phyloP scores from a whole-genome alignment of 2,113 vertebrate genomes.

The Macquaria australasica region DNA sequence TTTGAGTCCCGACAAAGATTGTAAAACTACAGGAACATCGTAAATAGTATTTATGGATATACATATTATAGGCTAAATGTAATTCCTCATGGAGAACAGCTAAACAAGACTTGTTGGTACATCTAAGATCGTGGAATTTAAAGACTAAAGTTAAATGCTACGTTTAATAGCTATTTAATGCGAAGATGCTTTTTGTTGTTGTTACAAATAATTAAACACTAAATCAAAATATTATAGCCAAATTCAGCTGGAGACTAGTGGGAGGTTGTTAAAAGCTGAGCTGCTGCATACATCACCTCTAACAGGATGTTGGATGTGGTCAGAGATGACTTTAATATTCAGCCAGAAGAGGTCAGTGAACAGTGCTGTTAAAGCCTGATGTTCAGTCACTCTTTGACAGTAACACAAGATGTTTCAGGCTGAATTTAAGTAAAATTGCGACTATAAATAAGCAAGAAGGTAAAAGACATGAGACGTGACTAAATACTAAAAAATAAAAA shows the following conservation, averaged over 20 bases:
- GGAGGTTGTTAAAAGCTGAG: neutral
- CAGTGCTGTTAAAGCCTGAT: no score
- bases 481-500: neutral
- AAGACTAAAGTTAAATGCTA: neutral
- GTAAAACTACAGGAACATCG: neutral
- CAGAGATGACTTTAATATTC: neutral
- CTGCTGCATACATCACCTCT: neutral
- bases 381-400: neutral
- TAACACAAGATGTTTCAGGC: neutral
- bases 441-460: neutral
- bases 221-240: neutral
- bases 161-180: neutral
- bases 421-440: no score
- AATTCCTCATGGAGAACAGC: neutral
- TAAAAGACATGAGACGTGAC: neutral
- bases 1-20: neutral
- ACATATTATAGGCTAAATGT: neutral
- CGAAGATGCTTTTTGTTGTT: neutral
- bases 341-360: constrained; percentile 37
- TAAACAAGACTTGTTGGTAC: neutral
- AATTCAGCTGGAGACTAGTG: neutral
- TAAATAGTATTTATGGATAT: neutral
- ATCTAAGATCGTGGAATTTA: neutral
- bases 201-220: neutral
- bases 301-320: neutral